Base-by-base conservation (phyloP, 1,140 invertebrate genomes). In the Mercenaria mercenaria region DNA sequence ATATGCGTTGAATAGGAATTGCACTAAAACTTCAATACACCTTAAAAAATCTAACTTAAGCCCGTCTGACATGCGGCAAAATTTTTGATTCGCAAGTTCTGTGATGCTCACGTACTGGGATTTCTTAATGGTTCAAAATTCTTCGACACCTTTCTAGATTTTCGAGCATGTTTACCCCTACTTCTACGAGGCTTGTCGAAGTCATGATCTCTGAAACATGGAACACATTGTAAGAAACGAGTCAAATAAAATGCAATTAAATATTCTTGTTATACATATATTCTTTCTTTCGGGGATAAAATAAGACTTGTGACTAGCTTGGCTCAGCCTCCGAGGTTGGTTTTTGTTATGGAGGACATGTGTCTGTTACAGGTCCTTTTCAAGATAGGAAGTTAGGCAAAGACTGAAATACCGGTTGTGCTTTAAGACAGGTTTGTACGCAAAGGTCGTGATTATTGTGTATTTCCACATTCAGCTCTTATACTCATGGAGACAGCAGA, bases 1-100 rank as follows among this genome's bases (percentile, higher is more conserved):
- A n/a, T n/a, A n/a, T n/a, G n/a, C n/a, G n/a, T n/a, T n/a, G n/a
- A n/a, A n/a, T n/a, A n/a, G n/a, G n/a, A n/a, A n/a, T n/a, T n/a
- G n/a, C n/a, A n/a, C n/a, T n/a, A n/a, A n/a, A n/a, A n/a, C n/a
- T n/a, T n/a, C n/a, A n/a, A n/a, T n/a, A n/a, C n/a, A n/a, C n/a
- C n/a, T n/a, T n/a, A n/a, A n/a, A n/a, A n/a, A n/a, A n/a, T n/a
- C n/a, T n/a, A n/a, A n/a, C n/a, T n/a, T n/a, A n/a, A n/a, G n/a
- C 77, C 50, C 34, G 39, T 43, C 86, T 23, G 37, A 89, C 80
- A 74, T 84, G 67, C 0, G 88, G 88, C 37, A 90, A 52, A 29
- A 90, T 90, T 56, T 90, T 83, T 13, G 61, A 37, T 76, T 83
- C 80, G 61, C 74, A 77, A 20, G 43, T 39, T 20, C 29, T 26